phyloP scores from a whole-genome alignment of 2,888 invertebrate genomes.

The Fragum whitleyi region DNA sequence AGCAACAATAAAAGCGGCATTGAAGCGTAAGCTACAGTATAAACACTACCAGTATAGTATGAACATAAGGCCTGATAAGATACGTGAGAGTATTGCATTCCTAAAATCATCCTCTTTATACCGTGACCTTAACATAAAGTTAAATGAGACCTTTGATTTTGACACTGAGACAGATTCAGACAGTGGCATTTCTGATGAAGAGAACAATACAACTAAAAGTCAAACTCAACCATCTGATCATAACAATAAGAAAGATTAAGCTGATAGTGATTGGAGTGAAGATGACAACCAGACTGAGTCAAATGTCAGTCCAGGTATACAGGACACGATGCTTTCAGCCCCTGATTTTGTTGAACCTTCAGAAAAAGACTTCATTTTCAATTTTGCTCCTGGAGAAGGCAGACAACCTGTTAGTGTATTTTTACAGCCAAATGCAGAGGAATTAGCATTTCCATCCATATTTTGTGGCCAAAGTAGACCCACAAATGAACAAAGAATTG shows the following conservation, averaged over 20 bases:
- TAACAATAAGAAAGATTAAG: not conserved
- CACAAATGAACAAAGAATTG: conserved; percentile 11
- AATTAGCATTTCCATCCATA: conserved; percentile 47
- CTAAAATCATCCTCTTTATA: conserved; percentile 37
- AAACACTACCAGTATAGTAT: conserved; percentile 55
- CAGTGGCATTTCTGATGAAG: not conserved
- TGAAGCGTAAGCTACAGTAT: conserved; percentile 57
- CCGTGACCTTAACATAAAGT: conserved; percentile 32
- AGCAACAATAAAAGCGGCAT: conserved; percentile 46
- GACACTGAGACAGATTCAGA: conserved; percentile 11
- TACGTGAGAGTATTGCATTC: conserved; percentile 42
- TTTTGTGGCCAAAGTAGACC: conserved; percentile 31
- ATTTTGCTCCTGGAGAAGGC: conserved; percentile 62
- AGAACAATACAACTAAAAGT: not conserved
- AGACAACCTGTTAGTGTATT: conserved; percentile 55
- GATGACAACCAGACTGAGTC: conserved; percentile 24
- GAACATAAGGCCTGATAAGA: conserved; percentile 58
- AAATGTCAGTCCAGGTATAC: conserved; percentile 29
- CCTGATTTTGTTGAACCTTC: conserved; percentile 48
- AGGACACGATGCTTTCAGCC: conserved; percentile 54
- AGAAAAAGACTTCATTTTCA: conserved; percentile 57
- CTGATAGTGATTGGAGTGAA: conserved; percentile 44
- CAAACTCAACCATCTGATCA: not conserved
- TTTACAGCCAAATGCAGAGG: conserved; percentile 41
- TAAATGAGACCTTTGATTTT: conserved; percentile 13